Base-by-base conservation (phyloP, 2,888 invertebrate species). In the Uloborus plumipes region DNA sequence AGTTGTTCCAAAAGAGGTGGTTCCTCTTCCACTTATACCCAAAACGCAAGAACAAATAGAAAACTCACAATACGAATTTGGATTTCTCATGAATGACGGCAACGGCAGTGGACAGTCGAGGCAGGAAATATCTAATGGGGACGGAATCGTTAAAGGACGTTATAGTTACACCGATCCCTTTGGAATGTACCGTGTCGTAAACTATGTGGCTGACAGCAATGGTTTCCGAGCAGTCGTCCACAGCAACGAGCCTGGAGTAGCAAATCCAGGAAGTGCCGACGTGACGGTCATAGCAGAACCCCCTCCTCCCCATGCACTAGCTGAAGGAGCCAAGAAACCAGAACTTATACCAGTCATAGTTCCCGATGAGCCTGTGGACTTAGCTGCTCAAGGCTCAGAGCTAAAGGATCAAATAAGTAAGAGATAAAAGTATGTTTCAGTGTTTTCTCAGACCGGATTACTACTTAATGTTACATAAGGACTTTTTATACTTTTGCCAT, bases 21-120 rank as follows among this genome's bases (percentile, higher is more conserved):
- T 39, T 11, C 39, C 39, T 0, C 3, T 39, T 39, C 39, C 39
- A 39, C 39, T 39, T 39, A 39, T 39, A 39, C 39, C 39, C 39
- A 39, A 39, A 39, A 39, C 39, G 9, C 39, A 39, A 39, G 39
- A 39, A 39, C 39, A 39, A 39, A 39, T 39, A 0, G 53, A 20
- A 6, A 69, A 50, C 3, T 71, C 22, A 3, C 81, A 71, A 3
- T 82, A 75, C 16, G 71, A 65, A 20, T 82, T 75, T 18, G 81
- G 81, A n/a, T 82, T 58, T 22, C 66, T 76, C 14, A 75, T 76
- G 71, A 82, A 75, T 22, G 81, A 82, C 16, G 81, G 81, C 0
- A 64, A 31, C 18, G 81, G 81, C 4, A 82, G 69, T 15, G 71
- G 61, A 18, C 81, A 82, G 26, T 71, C 71, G 7, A 49, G 81